Base-by-base conservation (phyloP, 2,888 invertebrate genomes). In the Athrips mouffetella region DNA sequence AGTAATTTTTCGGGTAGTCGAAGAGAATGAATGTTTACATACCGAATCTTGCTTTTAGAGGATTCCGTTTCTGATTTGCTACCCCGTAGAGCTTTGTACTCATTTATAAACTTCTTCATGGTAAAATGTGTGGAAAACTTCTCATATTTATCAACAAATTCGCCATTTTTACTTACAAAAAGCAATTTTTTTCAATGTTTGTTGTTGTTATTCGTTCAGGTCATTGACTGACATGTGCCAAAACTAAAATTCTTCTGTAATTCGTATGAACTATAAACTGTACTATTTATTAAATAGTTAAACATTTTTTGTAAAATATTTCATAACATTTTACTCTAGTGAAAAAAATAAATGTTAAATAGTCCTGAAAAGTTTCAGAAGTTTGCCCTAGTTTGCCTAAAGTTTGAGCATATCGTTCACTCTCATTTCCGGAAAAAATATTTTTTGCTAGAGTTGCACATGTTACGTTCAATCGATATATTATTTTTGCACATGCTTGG, bases 41-140 rank as follows among this genome's bases (percentile, higher is more conserved):
- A 57, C 59, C 59, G 55, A 51, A 68, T 64, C 54, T 61, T 53
- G 51, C 65, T 67, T 59, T 61, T 53, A 51, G 67, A 65, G 54
- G 66, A 65, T 59, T 78, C 72, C 42, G 66, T 67, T 55, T 71
- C 70, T 13, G 80, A 76, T 53, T 67, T 68, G 65, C 69, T 70
- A 53, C 18, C 3, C 70, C 46, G 71, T 45, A 73, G 58, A 48
- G 72, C 66, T 70, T 86, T 87, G 53, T 87, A 86, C 64, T 87
- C 86, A 51, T 62, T 55, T 60, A 88, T 54, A 69, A 88, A 88
- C 68, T 85, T 88, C 70, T 80, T 84, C 86, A 87, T 37, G 20
- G n/a, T 18, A 21, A 35, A 35, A n/a, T 11, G 4, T 6, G 18
- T 16, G n/a, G 16, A 3, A 11, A 6, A 21, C 6, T 37, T 21